phyloP scores from a whole-genome alignment of 2,113 vertebrate species.

The Alaudala cheleensis region DNA sequence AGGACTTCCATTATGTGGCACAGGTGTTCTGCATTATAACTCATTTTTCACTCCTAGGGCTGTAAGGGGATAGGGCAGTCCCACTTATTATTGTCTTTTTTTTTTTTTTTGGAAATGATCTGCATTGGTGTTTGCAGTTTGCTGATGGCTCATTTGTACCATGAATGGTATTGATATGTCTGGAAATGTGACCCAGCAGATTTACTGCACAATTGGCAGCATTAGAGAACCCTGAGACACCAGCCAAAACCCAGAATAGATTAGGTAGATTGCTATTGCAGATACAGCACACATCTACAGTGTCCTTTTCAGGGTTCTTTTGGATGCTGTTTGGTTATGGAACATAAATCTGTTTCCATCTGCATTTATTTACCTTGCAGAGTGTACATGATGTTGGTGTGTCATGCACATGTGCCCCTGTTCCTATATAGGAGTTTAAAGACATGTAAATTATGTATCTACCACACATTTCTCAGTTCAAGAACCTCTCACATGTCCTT shows the following conservation, averaged over 20 bases:
- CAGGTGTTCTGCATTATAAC: conserved; percentile 72
- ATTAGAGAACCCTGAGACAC: conserved; percentile 52
- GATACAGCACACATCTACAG: not conserved
- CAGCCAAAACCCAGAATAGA: conserved; percentile 55
- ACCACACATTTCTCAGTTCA: conserved; percentile 19
- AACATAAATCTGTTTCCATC: conserved; percentile 60
- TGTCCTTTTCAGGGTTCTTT: not conserved
- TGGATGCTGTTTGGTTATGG: conserved; percentile 54
- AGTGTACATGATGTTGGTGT: not conserved
- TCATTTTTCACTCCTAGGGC: conserved; percentile 62
- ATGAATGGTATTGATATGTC: conserved; percentile 62
- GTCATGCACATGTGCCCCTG: not conserved
- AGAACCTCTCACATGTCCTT: not conserved
- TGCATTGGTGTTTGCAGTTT: conserved; percentile 35
- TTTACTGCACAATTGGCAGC: conserved; percentile 70
- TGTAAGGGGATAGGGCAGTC: conserved; percentile 65
- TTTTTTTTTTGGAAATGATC: conserved; percentile 42
- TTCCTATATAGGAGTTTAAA: not conserved
- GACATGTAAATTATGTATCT: not conserved
- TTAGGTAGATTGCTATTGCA: conserved; percentile 50
- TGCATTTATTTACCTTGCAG: conserved; percentile 40
- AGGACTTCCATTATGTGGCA: conserved; percentile 53
- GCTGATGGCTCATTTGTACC: conserved; percentile 69
- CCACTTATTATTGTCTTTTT: conserved; percentile 27
- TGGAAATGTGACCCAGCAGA: conserved; percentile 69